Evolutionary conservation across 1,140 invertebrate species (phyloP).

Genomic region (Lasioglossum albipes): DNA sequence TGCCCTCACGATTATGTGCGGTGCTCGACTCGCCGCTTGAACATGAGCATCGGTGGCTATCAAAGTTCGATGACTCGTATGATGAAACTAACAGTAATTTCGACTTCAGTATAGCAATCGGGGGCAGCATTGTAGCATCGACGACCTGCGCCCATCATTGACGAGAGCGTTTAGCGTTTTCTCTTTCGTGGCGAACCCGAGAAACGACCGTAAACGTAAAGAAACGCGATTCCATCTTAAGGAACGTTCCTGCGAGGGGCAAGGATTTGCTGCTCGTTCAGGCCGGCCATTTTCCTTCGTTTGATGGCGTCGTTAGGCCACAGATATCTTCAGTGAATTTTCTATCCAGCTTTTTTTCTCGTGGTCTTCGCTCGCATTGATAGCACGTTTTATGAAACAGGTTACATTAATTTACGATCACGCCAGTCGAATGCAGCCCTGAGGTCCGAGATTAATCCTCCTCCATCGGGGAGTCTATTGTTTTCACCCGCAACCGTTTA

Average conservation of each 20-base stretch:
- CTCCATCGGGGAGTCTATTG: background rate
- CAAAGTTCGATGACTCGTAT: background rate
- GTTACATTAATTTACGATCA: constrained; percentile 13
- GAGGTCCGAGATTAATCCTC: background rate
- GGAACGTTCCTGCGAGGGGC: constrained; percentile 29
- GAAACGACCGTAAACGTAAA: constrained; percentile 30
- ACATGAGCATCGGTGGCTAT: background rate
- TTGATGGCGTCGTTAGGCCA: constrained; percentile 20
- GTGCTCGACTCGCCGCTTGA: background rate
- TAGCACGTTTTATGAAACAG: constrained; percentile 13
- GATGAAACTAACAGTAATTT: background rate
- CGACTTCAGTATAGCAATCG: background rate
- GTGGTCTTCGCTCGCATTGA: background rate
- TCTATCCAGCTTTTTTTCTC: constrained; percentile 33
- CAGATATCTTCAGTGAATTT: constrained; percentile 40
- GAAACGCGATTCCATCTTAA: constrained; percentile 46
- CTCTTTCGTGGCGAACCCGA: background rate
- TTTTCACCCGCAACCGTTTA: no score
- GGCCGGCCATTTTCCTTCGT: constrained; percentile 40
- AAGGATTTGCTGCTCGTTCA: constrained; percentile 45
- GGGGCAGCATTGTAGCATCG: background rate
- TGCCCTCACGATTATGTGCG: background rate
- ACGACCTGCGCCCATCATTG: background rate
- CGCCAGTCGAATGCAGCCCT: background rate
- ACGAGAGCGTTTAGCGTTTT: background rate